Percentiles rank a stretch among this genome's conserved stretches.
Conservation (phyloP, 2,797 vertebrate genomes). For the Urocyon cinereoargenteus region DNA sequence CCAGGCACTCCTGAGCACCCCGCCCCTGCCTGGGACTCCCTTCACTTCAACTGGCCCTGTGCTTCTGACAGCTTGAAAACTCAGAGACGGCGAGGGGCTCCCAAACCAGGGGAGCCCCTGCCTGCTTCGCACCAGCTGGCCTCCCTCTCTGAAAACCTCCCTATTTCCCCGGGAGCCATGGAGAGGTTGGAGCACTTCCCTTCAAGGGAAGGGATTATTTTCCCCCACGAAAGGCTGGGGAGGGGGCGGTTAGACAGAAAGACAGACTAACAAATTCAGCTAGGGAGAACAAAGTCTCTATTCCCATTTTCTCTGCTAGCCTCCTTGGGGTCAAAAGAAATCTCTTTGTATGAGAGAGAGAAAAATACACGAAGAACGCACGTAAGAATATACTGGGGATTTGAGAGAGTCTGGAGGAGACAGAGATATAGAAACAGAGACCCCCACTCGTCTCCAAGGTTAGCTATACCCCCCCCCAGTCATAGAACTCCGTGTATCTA, state of each 20-base stretch:
- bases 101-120: constrained; percentile 41
- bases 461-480: not conserved
- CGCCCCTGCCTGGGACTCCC: not conserved
- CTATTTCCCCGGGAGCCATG: constrained; percentile 46
- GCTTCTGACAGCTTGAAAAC: constrained; percentile 54
- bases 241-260: constrained; percentile 22
- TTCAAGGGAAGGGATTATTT: constrained; percentile 44
- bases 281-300: constrained; percentile 4
- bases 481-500: not conserved
- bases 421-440: constrained; percentile 42
- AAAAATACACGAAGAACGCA: not conserved
- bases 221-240: not conserved
- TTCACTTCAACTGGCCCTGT: not conserved
- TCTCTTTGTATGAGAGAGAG: constrained; percentile 14
- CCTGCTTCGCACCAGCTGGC: constrained; percentile 48
- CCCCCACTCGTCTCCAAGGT: not conserved
- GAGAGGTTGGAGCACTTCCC: constrained; percentile 55
- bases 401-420: constrained; percentile 48
- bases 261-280: constrained; percentile 34
- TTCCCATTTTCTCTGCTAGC: constrained; percentile 61
- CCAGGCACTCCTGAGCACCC: constrained; percentile 43
- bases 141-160: constrained; percentile 60
- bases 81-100: not conserved
- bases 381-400: not conserved
- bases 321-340: constrained; percentile 56